These are phyloP conservation scores for Megaceryle torquata DNA, from an alignment of 2,113 vertebrate genomes.

Conservation along the genomic window DNA sequence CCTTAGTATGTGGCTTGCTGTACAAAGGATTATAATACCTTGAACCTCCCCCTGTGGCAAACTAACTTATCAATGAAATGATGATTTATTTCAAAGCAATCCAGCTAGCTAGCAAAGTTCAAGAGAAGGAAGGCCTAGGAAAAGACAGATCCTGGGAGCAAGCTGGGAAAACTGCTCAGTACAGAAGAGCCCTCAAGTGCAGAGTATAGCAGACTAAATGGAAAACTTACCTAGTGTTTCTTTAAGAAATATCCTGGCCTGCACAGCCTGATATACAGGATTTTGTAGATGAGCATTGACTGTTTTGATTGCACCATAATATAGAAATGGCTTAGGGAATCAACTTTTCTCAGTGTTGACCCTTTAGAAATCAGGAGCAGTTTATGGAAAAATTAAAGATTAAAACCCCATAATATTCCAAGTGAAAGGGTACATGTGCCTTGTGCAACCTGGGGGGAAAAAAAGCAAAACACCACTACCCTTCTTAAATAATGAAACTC, in stretches of 20 bases:
- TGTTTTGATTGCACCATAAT: not conserved
- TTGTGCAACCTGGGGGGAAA: not conserved
- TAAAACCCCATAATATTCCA: not conserved
- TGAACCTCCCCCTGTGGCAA: not conserved
- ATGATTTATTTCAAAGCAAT: not conserved
- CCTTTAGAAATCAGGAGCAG: not conserved
- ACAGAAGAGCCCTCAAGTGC: not conserved
- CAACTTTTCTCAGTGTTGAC: not conserved
- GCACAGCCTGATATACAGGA: fast-evolving
- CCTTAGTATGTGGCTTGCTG: not conserved
- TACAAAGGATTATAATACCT: not conserved
- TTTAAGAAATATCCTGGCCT: not conserved
- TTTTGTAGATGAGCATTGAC: not conserved
- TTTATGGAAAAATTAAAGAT: not conserved
- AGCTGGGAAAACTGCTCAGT: not conserved
- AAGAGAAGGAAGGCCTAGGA: not conserved
- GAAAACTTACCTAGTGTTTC: not conserved
- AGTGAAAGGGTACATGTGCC: fast-evolving
- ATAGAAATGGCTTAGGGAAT: not conserved
- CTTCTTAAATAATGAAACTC: not conserved
- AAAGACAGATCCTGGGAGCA: not conserved
- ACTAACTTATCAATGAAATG: not conserved
- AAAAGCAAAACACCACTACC: fast-evolving
- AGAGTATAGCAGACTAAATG: not conserved
- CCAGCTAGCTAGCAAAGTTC: not conserved